Base-by-base conservation (phyloP, 2,797 vertebrate genomes). In the Nothura maculosa region DNA sequence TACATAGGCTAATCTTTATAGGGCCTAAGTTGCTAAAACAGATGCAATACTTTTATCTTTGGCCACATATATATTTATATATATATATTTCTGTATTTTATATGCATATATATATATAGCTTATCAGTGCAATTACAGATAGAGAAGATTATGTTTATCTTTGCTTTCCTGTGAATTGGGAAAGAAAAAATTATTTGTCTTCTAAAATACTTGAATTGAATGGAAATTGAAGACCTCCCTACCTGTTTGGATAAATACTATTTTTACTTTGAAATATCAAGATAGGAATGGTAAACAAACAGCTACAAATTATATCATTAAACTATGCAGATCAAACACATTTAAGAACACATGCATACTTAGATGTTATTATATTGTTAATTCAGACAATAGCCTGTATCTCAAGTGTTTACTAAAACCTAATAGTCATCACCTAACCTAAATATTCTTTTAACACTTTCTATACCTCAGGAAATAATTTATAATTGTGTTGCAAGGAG, bases 61-160 rank as follows among this genome's bases (percentile, higher is more conserved):
- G 79, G 60, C 64, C 47, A 68, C 50, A 79, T 80, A 81, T 63
- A 76, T 80, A 78, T 75, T 88, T 40, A 78, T 55, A 76, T 63
- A 76, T 80, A 78, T 75, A 89, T 40, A 78, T 55, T n/a, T n/a
- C n/a, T n/a, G n/a, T n/a, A n/a, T n/a, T n/a, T n/a, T n/a, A 45
- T n/a, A n/a, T n/a, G n/a, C 50, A 79, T 80, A 81, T 63, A 76
- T 80, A 78, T 75, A 89, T 40, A 78, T 55, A 76, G 78, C 91
- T 95, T 96, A 94, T 96, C 93, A 91, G 60, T 67, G 72, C 73
- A 96, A 91, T 95, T 95, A 95, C 83, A 88, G 87, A 66, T 62
- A 74, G 7, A 45, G 66, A 82, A 92, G 79, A 94, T 92, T 72
- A 74, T 87, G 60, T 94, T 87, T 93, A 82, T 91, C 88, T 85